Evolutionary conservation across 2,888 invertebrate species (phyloP).

Genomic region (Mongoloraphidia duomilia): DNA sequence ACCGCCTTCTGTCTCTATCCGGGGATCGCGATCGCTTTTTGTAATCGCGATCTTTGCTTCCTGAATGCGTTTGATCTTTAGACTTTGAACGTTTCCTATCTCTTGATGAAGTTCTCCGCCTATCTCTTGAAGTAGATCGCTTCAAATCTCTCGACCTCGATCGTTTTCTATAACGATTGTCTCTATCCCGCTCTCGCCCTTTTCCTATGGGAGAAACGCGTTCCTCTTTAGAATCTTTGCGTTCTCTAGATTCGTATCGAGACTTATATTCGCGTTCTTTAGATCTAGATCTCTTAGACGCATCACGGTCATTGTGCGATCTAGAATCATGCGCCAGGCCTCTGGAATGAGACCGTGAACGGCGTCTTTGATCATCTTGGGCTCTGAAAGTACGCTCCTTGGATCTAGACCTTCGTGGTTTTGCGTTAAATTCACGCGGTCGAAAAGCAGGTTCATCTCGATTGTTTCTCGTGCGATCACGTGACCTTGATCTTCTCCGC

Average conservation of each 20-base stretch:
- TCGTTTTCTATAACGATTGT: neutral
- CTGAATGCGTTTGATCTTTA: conserved; percentile 13
- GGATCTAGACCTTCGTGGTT: neutral
- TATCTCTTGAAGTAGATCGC: neutral
- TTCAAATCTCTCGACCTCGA: neutral
- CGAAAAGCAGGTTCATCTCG: neutral
- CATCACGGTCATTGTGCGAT: neutral
- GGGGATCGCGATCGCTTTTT: conserved; percentile 21
- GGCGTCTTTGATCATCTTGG: conserved; percentile 7
- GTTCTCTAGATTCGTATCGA: neutral
- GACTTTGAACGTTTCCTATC: conserved; percentile 11
- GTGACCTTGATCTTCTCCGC: neutral
- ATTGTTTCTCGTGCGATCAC: neutral
- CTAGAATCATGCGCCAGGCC: neutral
- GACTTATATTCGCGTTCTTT: neutral
- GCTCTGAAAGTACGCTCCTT: neutral
- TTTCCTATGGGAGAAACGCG: conserved; percentile 1
- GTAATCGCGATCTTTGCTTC: conserved; percentile 19
- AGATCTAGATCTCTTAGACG: neutral
- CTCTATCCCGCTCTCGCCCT: neutral
- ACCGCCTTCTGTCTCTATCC: conserved; percentile 19
- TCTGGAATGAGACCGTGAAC: conserved; percentile 4
- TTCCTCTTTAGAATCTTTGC: neutral
- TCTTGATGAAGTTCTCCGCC: neutral
- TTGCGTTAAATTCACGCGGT: neutral